These are phyloP conservation scores for Drosophila kepulauana DNA, from an alignment of 1,140 invertebrate species.

Conservation along the genomic window DNA sequence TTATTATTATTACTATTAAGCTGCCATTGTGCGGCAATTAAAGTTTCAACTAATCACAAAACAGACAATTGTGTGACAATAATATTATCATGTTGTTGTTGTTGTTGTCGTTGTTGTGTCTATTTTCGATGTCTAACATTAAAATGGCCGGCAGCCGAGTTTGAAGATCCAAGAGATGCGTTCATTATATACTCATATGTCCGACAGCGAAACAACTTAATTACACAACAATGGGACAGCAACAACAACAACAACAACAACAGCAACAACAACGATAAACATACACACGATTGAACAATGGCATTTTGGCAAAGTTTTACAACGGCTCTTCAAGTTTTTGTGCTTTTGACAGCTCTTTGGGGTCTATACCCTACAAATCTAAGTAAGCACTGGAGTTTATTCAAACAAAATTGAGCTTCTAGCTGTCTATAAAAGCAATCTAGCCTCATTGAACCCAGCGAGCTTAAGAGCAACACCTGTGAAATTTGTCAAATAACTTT, in stretches of 20 bases:
- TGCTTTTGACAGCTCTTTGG: conserved; percentile 18
- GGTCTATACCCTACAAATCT: conserved; percentile 15
- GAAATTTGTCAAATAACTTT: neutral
- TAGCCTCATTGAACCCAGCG: neutral
- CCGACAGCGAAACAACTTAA: conserved; percentile 76
- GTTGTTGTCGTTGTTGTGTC: conserved; percentile 27
- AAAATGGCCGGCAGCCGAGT: conserved; percentile 42
- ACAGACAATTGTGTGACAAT: conserved; percentile 71
- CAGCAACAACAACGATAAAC: conserved; percentile 49
- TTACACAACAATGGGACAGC: conserved; percentile 68
- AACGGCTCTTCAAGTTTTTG: conserved; percentile 45
- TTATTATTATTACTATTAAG: conserved; percentile 60
- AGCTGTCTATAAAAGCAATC: no score
- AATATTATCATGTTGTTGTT: conserved; percentile 54
- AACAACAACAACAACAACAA: conserved; percentile 11
- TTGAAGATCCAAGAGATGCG: conserved; percentile 53
- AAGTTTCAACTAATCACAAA: conserved; percentile 75
- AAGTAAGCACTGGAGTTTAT: neutral
- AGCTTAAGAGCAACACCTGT: no score
- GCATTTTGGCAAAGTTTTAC: conserved; percentile 60
- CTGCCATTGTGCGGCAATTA: conserved; percentile 77
- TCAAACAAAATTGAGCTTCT: neutral
- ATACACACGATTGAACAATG: conserved; percentile 41
- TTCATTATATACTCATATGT: conserved; percentile 65
- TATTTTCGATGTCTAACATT: conserved; percentile 32